These are phyloP conservation scores for Paramormyrops kingsleyae DNA, from an alignment of 2,113 vertebrate species.

Conservation along the genomic window DNA sequence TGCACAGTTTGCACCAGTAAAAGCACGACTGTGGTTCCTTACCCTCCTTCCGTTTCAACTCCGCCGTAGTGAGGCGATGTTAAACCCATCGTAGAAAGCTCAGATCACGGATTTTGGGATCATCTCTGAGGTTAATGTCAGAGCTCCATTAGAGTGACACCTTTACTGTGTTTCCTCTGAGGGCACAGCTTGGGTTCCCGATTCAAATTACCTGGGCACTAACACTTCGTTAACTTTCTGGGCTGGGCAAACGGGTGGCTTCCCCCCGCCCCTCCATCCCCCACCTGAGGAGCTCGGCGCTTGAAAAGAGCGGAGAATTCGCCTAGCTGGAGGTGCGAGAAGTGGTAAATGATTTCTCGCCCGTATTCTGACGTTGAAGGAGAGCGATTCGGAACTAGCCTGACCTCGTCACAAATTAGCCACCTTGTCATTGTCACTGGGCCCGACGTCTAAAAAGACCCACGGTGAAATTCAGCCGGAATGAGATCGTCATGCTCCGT, in stretches of 20 bases:
- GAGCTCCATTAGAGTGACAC: not conserved
- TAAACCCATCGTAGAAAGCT: not conserved
- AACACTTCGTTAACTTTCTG: not conserved
- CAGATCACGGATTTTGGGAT: not conserved
- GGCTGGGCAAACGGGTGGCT: not conserved
- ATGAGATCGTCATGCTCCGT: not conserved
- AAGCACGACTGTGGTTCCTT: not conserved
- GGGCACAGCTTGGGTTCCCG: not conserved
- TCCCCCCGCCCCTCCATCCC: not conserved
- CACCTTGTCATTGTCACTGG: slow-evolving; percentile 15
- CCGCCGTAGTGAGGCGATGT: not conserved
- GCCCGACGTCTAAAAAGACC: not conserved
- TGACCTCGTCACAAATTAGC: slow-evolving; percentile 51
- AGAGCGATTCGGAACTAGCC: slow-evolving; percentile 54
- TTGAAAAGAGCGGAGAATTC: not conserved
- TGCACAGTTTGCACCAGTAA: not conserved
- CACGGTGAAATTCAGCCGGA: not conserved
- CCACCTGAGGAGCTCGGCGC: not conserved
- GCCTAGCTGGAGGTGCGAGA: not conserved
- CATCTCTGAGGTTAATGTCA: not conserved
- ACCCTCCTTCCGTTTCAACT: not conserved
- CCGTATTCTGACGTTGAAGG: slow-evolving; percentile 59
- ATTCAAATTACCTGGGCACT: slow-evolving; percentile 8
- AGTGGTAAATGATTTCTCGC: slow-evolving; percentile 46
- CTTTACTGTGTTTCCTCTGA: not conserved